Evolutionary conservation across 2,797 vertebrate genomes (phyloP), one percentile per base, ranked within the genome.

Genomic region (Sphaeramia orbicularis): DNA sequence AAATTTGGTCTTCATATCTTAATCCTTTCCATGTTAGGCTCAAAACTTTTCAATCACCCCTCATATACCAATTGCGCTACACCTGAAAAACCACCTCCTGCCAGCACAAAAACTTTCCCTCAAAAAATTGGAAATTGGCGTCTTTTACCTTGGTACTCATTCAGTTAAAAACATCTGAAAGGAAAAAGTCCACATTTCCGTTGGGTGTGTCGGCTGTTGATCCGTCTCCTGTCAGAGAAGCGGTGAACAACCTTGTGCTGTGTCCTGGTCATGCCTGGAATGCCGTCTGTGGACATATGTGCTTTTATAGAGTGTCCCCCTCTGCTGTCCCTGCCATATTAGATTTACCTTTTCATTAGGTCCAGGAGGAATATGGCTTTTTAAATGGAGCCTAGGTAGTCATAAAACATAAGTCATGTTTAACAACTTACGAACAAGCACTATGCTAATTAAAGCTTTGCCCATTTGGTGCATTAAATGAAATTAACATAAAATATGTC

Each of bases 291-390:
- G 32, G 51, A 4, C 62, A 63, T 48, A 35, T 79, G 62, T 43
- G 56, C 43, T 74, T 86, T 83, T 74, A 84, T 82, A 65, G 52
- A 58, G 57, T 12, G 40, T 47, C 52, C 40, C 49, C 65, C 45
- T 57, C 49, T 42, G 57, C 63, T 71, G 64, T 51, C 41, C 38
- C 27, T 53, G 53, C 15, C 16, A 50, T 65, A 81, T 84, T 65
- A 66, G 42, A 89, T 86, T 86, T 77, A 81, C 45, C 55, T 71
- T 85, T 86, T 85, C 77, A 89, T 87, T 89, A 86, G 76, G 72
- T 81, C 78, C 70, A 62, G 14, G 55, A 81, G 67, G 59, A 82
- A 64, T 70, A 68, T 36, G 16, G 13, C 70, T 48, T 79, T 81
- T 74, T 60, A 79, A 85, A 91, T 79, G 70, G 80, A 67, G 62